phyloP scores from a whole-genome alignment of 2,888 invertebrate species.

The Ctena decussata region DNA sequence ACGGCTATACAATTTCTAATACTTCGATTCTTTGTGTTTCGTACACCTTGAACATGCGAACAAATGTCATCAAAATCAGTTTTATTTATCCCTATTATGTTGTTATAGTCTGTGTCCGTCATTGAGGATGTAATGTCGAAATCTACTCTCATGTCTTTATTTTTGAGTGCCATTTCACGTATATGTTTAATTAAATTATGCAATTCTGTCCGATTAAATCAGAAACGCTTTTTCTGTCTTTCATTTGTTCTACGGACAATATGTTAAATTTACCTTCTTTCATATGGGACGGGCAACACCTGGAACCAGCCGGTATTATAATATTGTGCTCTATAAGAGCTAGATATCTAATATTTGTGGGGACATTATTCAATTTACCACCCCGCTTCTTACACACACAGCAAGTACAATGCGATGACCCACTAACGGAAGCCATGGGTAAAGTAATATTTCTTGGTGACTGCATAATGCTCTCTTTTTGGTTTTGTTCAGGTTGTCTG shows the following conservation, averaged over 20 bases:
- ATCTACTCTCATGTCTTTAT: background rate
- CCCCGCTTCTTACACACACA: constrained; percentile 32
- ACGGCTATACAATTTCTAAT: constrained; percentile 40
- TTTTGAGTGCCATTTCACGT: background rate
- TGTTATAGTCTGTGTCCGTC: constrained; percentile 24
- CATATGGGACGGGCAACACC: constrained; percentile 26
- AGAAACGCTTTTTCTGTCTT: background rate
- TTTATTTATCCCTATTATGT: constrained; percentile 28
- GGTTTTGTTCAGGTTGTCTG: too few relatives aligned
- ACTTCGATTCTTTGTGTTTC: constrained; percentile 26
- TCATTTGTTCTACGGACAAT: background rate
- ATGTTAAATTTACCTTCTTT: background rate
- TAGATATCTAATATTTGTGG: background rate
- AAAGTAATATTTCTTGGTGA: too few relatives aligned
- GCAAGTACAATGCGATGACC: constrained; percentile 29
- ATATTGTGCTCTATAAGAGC: constrained; percentile 17
- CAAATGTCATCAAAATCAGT: constrained; percentile 44
- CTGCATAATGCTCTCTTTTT: too few relatives aligned
- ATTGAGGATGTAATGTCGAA: constrained; percentile 40
- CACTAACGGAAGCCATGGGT: background rate
- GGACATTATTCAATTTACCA: constrained; percentile 14
- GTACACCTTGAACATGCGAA: constrained; percentile 1
- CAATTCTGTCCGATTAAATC: constrained; percentile 4
- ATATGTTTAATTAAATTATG: constrained; percentile 1
- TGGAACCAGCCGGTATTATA: constrained; percentile 13